Conservation (phyloP, 2,113 vertebrate genomes). For the Petrocephalus zakoni region DNA sequence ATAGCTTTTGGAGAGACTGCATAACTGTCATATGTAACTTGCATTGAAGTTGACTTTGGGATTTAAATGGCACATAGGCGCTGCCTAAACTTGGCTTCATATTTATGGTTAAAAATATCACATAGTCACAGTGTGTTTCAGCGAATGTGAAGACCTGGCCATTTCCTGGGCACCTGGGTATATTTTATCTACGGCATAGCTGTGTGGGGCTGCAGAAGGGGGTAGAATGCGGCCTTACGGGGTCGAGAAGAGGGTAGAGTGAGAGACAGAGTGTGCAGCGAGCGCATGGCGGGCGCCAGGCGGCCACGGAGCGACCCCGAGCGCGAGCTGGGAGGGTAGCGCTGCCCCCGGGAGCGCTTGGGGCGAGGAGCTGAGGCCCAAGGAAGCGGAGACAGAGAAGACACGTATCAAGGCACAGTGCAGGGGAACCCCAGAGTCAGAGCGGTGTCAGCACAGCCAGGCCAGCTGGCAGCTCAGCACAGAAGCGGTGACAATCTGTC, state of each 20-base stretch:
- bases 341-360: slow-evolving; percentile 17
- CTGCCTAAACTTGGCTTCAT: not conserved
- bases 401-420: not conserved
- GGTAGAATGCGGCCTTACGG: slow-evolving; percentile 2
- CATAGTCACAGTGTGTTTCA: not conserved
- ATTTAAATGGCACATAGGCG: not conserved
- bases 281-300: slow-evolving; percentile 11
- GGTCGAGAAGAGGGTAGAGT: slow-evolving; percentile 11
- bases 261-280: slow-evolving; percentile 15
- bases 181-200: not conserved
- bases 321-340: slow-evolving; percentile 19
- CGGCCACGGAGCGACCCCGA: slow-evolving; percentile 17
- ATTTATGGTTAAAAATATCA: not conserved
- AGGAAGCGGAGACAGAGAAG: not conserved
- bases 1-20: not conserved
- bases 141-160: not conserved
- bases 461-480: not conserved
- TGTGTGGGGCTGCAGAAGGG: not conserved
- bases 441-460: not conserved
- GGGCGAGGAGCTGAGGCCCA: slow-evolving; percentile 3
- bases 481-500: not conserved
- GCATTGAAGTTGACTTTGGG: not conserved
- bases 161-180: not conserved
- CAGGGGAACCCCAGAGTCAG: not conserved
- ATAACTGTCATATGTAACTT: not conserved